Percentiles rank a stretch among this genome's conserved stretches.
Conservation (phyloP, 2,888 invertebrate genomes). For the Acrobasis repandana region DNA sequence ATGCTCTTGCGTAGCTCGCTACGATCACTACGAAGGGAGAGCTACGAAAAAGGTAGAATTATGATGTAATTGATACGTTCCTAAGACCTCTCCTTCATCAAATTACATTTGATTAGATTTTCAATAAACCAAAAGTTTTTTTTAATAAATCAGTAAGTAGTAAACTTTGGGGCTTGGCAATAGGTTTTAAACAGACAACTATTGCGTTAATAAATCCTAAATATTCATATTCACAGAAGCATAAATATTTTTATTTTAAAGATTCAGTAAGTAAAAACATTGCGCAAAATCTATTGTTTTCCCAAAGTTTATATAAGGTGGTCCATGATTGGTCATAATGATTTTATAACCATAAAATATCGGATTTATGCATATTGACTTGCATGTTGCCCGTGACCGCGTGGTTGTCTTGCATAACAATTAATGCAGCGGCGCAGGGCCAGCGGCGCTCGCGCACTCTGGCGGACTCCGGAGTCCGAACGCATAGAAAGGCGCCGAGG, state of each 20-base stretch:
- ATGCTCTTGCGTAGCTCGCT: not conserved
- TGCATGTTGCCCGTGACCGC: slow-evolving; percentile 52
- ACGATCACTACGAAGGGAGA: not conserved
- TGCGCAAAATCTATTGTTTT: slow-evolving; percentile 15
- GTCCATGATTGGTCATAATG: slow-evolving; percentile 32
- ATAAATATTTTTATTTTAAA: not conserved
- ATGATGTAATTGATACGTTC: not conserved
- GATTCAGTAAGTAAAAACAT: not conserved
- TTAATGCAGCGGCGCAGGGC: slow-evolving; percentile 20
- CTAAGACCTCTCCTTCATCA: too few species aligned
- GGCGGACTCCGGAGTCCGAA: slow-evolving; percentile 8
- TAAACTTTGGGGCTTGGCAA: too few species aligned
- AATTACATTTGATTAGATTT: too few species aligned
- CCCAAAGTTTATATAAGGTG: slow-evolving; percentile 20
- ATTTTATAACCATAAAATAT: slow-evolving; percentile 36
- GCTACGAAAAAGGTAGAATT: not conserved
- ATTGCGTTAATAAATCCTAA: too few species aligned
- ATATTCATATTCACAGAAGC: not conserved
- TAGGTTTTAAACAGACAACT: too few species aligned
- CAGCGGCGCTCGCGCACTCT: slow-evolving; percentile 22
- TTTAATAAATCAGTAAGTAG: too few species aligned
- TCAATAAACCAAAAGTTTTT: too few species aligned
- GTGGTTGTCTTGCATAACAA: slow-evolving; percentile 40
- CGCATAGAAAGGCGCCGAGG: slow-evolving; percentile 39
- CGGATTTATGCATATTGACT: slow-evolving; percentile 35